Percentiles rank a stretch among this genome's conserved stretches.
phyloP scores from a whole-genome alignment of 2,113 vertebrate species.

The Gopherus flavomarginatus region DNA sequence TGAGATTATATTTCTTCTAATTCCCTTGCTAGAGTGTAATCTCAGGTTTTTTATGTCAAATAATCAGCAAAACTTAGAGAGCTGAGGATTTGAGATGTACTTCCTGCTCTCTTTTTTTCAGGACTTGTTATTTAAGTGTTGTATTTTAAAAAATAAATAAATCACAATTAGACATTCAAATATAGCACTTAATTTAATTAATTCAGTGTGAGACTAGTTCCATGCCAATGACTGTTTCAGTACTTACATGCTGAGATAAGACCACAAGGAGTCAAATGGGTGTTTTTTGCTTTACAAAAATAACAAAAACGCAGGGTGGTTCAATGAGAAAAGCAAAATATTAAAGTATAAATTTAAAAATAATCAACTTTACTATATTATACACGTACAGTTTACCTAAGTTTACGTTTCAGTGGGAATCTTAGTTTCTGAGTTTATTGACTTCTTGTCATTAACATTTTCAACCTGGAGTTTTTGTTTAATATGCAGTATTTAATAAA shows the following conservation, averaged over 20 bases:
- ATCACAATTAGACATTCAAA: not conserved
- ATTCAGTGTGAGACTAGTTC: not conserved
- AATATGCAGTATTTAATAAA: not conserved
- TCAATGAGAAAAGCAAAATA: not conserved
- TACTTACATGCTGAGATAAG: not conserved
- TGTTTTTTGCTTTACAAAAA: not conserved
- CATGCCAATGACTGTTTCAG: not conserved
- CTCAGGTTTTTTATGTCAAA: not conserved
- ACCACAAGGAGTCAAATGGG: not conserved
- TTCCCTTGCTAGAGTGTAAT: not conserved
- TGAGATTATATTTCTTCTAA: not conserved
- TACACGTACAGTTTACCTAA: not conserved
- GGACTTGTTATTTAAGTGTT: not conserved
- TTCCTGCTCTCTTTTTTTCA: not conserved
- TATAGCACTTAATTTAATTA: not conserved
- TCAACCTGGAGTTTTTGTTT: not conserved
- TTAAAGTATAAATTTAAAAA: not conserved
- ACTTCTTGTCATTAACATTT: not conserved
- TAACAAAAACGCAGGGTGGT: not conserved
- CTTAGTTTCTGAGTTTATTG: not conserved
- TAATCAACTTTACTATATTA: not conserved
- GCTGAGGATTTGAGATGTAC: not conserved
- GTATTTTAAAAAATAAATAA: not conserved
- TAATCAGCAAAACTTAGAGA: not conserved
- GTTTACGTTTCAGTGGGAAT: not conserved